Conservation (phyloP, 2,888 invertebrate species). For the Ptychoptera albimana region DNA sequence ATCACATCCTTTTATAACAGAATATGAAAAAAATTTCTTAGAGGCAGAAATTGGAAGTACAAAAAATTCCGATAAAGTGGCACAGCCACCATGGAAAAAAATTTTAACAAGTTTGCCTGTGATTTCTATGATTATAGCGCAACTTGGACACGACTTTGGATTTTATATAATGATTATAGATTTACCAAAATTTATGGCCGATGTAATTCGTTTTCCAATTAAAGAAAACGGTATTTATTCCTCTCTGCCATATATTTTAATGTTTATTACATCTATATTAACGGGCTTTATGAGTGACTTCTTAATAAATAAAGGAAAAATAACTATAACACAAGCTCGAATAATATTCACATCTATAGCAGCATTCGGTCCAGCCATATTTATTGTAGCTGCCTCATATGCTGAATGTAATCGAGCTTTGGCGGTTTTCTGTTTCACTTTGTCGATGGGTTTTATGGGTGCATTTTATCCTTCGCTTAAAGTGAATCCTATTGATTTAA, state of each 20-base stretch:
- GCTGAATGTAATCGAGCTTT: conserved; percentile 38
- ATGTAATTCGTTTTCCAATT: conserved; percentile 47
- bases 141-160: conserved; percentile 41
- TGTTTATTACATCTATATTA: conserved; percentile 46
- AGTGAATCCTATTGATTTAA: conserved; percentile 45
- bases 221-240: conserved; percentile 44
- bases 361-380: conserved; percentile 41
- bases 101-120: conserved; percentile 1
- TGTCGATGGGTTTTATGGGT: conserved; percentile 49
- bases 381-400: conserved; percentile 45
- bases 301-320: conserved; percentile 35
- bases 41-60: not conserved
- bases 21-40: not conserved
- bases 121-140: not conserved
- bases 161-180: conserved; percentile 57
- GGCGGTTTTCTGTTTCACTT: conserved; percentile 39
- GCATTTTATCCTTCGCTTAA: conserved; percentile 53
- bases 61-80: not conserved
- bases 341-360: conserved; percentile 38
- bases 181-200: conserved; percentile 52
- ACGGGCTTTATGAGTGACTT: conserved; percentile 45
- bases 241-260: conserved; percentile 46
- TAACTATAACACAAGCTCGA: conserved; percentile 37
- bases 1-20: not conserved
- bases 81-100: not conserved